Base-by-base conservation (phyloP, 1,140 invertebrate genomes). In the Dendroctonus valens region DNA sequence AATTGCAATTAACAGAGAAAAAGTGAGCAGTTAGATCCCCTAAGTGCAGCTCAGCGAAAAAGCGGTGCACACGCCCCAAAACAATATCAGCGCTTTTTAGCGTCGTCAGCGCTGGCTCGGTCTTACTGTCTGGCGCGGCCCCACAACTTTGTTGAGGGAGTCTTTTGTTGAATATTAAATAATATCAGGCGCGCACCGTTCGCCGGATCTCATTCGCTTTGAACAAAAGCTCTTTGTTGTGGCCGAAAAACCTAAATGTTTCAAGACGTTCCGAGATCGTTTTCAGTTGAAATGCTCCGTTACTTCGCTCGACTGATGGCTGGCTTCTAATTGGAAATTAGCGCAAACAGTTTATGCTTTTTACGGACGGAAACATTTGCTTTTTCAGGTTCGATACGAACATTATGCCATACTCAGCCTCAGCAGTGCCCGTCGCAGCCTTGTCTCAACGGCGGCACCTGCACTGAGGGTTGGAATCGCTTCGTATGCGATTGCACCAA, bases 401-500 rank as follows among this genome's bases (percentile, higher is more conserved):
- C 93, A 7, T 88, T 91, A 14, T 95, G 92, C 77, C 92, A 92
- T 76, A 86, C 87, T 42, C 87, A 91, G 70, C 82, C 89, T 46
- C 84, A 89, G 59, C 91, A 95, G 72, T 98, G 96, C 77, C 81
- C 83, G 46, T 89, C 88, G 3, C 83, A 87, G 65, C 94, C 96
- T 0, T 99, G 97, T 77, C 87, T 95, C 76, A 94, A 99, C 76
- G 88, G 89, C 12, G 96, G 95, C 9, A 80, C 83, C 39, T 99
- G 97, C 79, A 80, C 86, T 9, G 94, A 98, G 79, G 97, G 96
- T 6, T 98, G 96, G 94, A 97, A 98, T 79, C 85, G 96, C 68
- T 96, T 95, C 74, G 85, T 95, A 50, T 99, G 97, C 79, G 96
- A 99, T 79, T 99, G 97, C 79, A 89, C 92, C 7, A 84, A 85